Evolutionary conservation across 2,113 vertebrate genomes (phyloP).

Genomic region (Neotoma lepida): DNA sequence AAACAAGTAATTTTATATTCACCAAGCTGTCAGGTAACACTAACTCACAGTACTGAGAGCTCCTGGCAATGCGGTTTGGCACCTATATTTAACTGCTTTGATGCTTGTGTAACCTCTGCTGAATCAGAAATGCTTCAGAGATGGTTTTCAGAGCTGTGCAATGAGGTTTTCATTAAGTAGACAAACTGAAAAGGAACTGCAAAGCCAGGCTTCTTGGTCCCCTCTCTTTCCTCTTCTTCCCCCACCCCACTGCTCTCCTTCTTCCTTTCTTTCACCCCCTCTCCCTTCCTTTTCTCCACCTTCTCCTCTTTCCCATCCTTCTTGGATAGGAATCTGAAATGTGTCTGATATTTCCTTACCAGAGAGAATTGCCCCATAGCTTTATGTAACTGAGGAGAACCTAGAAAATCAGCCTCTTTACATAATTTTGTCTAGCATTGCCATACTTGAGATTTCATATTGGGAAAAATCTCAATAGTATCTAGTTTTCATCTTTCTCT

Average conservation of each 20-base stretch:
- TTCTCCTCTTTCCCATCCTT: neutral
- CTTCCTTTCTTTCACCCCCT: neutral
- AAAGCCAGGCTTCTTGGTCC: slow-evolving; percentile 55
- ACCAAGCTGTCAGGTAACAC: slow-evolving; percentile 95
- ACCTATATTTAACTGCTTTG: slow-evolving; percentile 91
- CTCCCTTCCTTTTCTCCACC: neutral
- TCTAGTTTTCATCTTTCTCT: slow-evolving; percentile 10
- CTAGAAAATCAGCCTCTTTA: slow-evolving; percentile 46
- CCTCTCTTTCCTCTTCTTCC: neutral
- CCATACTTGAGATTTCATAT: slow-evolving; percentile 53
- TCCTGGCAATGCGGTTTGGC: slow-evolving; percentile 92
- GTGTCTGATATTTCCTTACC: slow-evolving; percentile 66
- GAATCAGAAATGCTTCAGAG: slow-evolving; percentile 86
- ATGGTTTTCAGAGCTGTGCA: slow-evolving; percentile 81
- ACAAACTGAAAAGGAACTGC: slow-evolving; percentile 78
- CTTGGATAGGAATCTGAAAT: slow-evolving; percentile 72
- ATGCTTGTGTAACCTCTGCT: slow-evolving; percentile 86
- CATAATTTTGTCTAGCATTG: slow-evolving; percentile 57
- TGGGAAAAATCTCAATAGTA: slow-evolving; percentile 41
- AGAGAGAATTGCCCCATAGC: slow-evolving; percentile 29
- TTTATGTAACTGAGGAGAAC: slow-evolving; percentile 55
- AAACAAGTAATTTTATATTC: slow-evolving; percentile 94
- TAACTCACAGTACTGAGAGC: slow-evolving; percentile 91
- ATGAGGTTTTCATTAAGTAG: slow-evolving; percentile 83
- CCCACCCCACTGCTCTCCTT: neutral